phyloP scores from a whole-genome alignment of 2,888 invertebrate species.

The Sacculina carcini region DNA sequence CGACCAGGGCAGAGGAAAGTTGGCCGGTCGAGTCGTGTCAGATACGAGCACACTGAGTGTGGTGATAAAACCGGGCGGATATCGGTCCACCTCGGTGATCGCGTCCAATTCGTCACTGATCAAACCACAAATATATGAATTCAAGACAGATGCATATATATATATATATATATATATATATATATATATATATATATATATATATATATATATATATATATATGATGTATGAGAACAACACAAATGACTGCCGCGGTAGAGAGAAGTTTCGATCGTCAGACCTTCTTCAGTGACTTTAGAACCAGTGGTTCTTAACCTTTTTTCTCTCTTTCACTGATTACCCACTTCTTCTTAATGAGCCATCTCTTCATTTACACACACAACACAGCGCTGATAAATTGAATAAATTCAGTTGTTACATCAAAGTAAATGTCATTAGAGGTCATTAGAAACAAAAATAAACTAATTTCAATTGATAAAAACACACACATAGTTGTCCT shows the following conservation, averaged over 20 bases:
- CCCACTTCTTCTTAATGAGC: no score
- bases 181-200: conserved; percentile 5
- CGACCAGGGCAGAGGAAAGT: conserved; percentile 38
- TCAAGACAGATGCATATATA: background rate
- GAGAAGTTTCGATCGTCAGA: no score
- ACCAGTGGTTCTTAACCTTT: no score
- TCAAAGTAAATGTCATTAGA: no score
- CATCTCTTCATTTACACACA: no score
- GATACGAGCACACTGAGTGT: conserved; percentile 40
- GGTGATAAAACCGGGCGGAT: conserved; percentile 32
- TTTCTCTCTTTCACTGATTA: background rate
- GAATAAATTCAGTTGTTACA: no score
- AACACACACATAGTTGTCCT: no score
- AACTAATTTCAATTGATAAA: no score
- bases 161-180: conserved; percentile 6
- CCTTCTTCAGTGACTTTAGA: no score
- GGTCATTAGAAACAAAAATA: no score
- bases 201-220: conserved; percentile 2
- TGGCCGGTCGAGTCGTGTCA: conserved; percentile 36
- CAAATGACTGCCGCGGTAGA: background rate
- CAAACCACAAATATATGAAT: background rate
- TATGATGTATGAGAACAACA: background rate
- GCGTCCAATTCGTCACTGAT: conserved; percentile 42
- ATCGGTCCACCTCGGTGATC: conserved; percentile 33
- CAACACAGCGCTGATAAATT: no score